Conservation (phyloP, 1,140 invertebrate species). For the Zaprionus davidi region DNA sequence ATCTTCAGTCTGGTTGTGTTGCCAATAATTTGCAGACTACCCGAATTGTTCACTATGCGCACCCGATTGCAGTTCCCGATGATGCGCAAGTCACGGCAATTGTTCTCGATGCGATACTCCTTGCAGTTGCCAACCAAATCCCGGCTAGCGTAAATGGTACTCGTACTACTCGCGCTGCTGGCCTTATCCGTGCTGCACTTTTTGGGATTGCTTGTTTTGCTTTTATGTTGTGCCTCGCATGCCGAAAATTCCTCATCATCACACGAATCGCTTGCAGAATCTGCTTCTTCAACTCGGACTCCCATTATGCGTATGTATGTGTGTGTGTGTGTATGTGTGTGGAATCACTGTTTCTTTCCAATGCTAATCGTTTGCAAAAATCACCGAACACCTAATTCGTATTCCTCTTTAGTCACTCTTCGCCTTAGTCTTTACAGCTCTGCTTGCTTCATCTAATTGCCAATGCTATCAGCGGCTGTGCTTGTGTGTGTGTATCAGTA, state of each 20-base stretch:
- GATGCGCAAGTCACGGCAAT: conserved; percentile 66
- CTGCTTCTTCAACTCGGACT: conserved; percentile 65
- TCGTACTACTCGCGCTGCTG: not conserved
- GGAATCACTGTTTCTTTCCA: conserved; percentile 50
- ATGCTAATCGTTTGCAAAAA: conserved; percentile 64
- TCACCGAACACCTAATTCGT: conserved; percentile 43
- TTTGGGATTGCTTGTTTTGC: conserved; percentile 37
- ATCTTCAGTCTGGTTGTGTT: conserved; percentile 75
- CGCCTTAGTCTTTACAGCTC: conserved; percentile 8
- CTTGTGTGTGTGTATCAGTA: conserved; percentile 19
- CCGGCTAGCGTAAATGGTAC: conserved; percentile 45
- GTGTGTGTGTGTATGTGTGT: conserved; percentile 8
- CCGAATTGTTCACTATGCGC: conserved; percentile 65
- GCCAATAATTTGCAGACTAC: conserved; percentile 70
- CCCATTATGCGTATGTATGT: conserved; percentile 53
- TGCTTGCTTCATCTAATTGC: conserved; percentile 31
- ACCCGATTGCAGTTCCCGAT: conserved; percentile 78
- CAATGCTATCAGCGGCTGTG: not conserved
- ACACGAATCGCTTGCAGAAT: conserved; percentile 73
- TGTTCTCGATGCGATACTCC: conserved; percentile 78
- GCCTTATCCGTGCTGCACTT: conserved; percentile 9
- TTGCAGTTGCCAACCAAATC: conserved; percentile 80
- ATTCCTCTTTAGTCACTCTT: conserved; percentile 34
- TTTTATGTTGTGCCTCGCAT: conserved; percentile 50
- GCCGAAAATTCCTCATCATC: conserved; percentile 67